Base-by-base conservation (phyloP, 2,113 vertebrate genomes). In the Struthidea cinerea region DNA sequence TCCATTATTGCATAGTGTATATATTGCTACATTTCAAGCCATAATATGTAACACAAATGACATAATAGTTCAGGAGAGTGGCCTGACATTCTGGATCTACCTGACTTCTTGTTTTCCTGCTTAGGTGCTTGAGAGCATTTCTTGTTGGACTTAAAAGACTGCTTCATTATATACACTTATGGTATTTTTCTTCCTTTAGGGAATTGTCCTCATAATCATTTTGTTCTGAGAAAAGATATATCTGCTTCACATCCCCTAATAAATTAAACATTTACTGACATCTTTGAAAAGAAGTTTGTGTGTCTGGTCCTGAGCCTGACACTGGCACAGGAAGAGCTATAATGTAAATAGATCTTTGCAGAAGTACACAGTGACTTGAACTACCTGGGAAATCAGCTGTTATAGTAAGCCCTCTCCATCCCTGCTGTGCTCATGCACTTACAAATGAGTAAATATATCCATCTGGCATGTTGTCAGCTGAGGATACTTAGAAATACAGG, bases 341-440 rank as follows among this genome's bases (percentile, higher is more conserved):
- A 82, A 50, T 18, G 17, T 52, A 60, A 79, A 77, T 30, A 88
- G 26, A 44, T 55, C 20, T 19, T 77, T 61, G 24, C 30, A 87
- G 35, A 77, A 86, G 16, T 61, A 50, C 22, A 33, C 9, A 39
- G 9, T 57, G 18, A 23, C 32, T 94, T 77, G 19, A 70, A 67
- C 56, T 78, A 60, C 39, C 22, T 80, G 28, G 21, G 19, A 94
- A 90, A 69, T 69, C 37, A 52, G 6, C 28, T 74, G 4, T 61
- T 92, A 6, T 9, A 44, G n/a, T 35, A 61, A 84, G 10, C n/a
- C 12, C 7, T 84, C 47, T 91, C 26, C 23, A 67, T 80, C 46
- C 37, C 33, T 90, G 16, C 30, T 0, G 0, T 68, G 47, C 21
- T 90, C 46, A 59, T 0, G 7, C 7, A 44, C 33, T 84, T 70